Evolutionary conservation across 37 sponge, comb jelly and placozoan genomes (phyloP).

Genomic region (Theonella swinhoei): DNA sequence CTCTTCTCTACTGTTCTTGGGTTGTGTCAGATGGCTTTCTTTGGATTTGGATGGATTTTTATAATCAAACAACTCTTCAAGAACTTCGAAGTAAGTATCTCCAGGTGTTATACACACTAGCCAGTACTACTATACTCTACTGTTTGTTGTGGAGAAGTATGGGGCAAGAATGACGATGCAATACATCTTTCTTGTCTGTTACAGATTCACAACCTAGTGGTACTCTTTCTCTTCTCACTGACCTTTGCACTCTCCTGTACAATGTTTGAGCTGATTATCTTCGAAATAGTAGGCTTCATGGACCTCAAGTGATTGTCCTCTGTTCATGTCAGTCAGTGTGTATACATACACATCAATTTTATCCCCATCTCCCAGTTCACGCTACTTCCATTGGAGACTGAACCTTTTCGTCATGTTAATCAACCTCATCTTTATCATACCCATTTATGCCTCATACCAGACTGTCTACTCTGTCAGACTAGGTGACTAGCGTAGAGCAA

Average conservation of each 20-base stretch:
- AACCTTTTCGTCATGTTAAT: slow-evolving; percentile 84
- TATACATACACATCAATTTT: not conserved
- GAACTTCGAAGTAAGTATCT: slow-evolving; percentile 84
- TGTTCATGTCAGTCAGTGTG: too few relatives aligned
- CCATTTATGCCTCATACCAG: slow-evolving; percentile 79
- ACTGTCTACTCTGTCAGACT: slow-evolving; percentile 61
- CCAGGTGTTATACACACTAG: not conserved
- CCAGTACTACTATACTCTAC: not conserved
- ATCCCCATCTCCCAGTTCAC: slow-evolving; percentile 56
- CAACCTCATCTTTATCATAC: slow-evolving; percentile 87
- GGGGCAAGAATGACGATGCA: not conserved
- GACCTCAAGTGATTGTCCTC: too few relatives aligned
- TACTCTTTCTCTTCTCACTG: slow-evolving; percentile 88
- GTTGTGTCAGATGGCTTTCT: slow-evolving; percentile 79
- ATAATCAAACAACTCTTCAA: slow-evolving; percentile 95
- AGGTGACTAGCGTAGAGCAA: slow-evolving; percentile 23
- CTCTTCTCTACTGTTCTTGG: not conserved
- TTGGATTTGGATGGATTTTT: slow-evolving; percentile 96
- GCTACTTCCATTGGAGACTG: slow-evolving; percentile 93
- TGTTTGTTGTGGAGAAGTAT: not conserved
- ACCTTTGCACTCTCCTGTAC: slow-evolving; percentile 97
- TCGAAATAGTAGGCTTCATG: slow-evolving; percentile 91
- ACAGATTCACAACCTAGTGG: slow-evolving; percentile 82
- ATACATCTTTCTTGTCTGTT: not conserved
- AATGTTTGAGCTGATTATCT: slow-evolving; percentile 98